These are phyloP conservation scores for Erynnis tages DNA, from an alignment of 2,888 invertebrate species.

Conservation along the genomic window DNA sequence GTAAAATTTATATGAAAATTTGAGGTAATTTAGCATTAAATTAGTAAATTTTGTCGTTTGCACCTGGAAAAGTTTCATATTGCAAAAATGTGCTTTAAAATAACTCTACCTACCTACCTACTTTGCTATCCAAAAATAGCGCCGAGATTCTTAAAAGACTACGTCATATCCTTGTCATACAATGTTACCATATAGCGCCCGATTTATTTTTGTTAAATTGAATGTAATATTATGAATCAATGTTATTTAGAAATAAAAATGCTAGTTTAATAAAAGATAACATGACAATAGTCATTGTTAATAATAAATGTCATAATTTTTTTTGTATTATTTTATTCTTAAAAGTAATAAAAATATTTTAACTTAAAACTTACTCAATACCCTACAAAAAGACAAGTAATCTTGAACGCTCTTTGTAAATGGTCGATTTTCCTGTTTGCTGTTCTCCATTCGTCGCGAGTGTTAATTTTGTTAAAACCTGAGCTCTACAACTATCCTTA, in stretches of 20 bases:
- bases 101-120: constrained; percentile 61
- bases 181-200: constrained; percentile 47
- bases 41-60: constrained; percentile 29
- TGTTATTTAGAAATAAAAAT: constrained; percentile 26
- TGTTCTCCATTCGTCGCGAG: constrained; percentile 73
- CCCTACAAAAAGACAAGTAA: constrained; percentile 33
- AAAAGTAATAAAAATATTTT: constrained; percentile 6
- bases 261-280: constrained; percentile 29
- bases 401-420: constrained; percentile 67
- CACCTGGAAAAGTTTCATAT: constrained; percentile 71
- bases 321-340: neutral
- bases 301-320: neutral
- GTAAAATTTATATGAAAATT: no score
- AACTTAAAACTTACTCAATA: neutral
- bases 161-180: constrained; percentile 59
- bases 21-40: no score
- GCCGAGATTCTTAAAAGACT: constrained; percentile 48
- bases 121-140: constrained; percentile 76
- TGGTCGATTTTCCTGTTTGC: constrained; percentile 81
- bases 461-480: constrained; percentile 67
- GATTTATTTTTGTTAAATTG: constrained; percentile 22
- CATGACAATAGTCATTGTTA: neutral
- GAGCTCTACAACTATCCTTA: constrained; percentile 65
- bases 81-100: constrained; percentile 77
- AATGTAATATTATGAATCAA: constrained; percentile 12